Percentiles rank a stretch among this genome's conserved stretches.
Conservation (phyloP, 2,113 vertebrate species). For the Tricholaema leucomelas region DNA sequence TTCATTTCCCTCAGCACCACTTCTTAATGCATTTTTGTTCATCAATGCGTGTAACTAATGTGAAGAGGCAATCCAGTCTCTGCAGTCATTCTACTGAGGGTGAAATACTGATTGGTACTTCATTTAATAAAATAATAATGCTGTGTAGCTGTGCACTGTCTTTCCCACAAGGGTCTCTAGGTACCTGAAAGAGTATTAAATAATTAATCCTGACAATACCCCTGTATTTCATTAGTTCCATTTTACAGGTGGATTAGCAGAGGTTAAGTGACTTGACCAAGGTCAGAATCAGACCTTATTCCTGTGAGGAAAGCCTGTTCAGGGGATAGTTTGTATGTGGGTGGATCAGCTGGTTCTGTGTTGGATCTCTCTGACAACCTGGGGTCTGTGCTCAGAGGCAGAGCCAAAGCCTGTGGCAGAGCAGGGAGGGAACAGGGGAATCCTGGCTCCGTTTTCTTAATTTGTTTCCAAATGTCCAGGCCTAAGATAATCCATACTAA, state of each 20-base stretch:
- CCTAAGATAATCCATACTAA: slow-evolving; percentile 57
- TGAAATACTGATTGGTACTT: slow-evolving; percentile 68
- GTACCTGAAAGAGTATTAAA: slow-evolving; percentile 67
- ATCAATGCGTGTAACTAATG: slow-evolving; percentile 58
- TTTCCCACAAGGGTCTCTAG: slow-evolving; percentile 55
- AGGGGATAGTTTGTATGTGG: not conserved
- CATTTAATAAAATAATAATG: slow-evolving; percentile 71
- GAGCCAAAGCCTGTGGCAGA: slow-evolving; percentile 48
- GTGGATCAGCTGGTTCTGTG: not conserved
- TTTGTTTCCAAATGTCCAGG: slow-evolving; percentile 57
- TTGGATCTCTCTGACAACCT: not conserved
- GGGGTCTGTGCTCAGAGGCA: not conserved
- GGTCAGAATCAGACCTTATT: slow-evolving; percentile 40
- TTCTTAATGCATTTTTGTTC: slow-evolving; percentile 68
- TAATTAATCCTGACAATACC: slow-evolving; percentile 66
- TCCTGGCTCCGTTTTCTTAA: slow-evolving; percentile 54
- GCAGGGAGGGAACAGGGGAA: not conserved
- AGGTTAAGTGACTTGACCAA: slow-evolving; percentile 68
- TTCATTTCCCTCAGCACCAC: slow-evolving; percentile 36
- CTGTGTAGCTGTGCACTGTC: slow-evolving; percentile 56
- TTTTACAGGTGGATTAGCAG: slow-evolving; percentile 60
- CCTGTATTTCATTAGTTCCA: slow-evolving; percentile 63
- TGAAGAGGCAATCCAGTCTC: slow-evolving; percentile 65
- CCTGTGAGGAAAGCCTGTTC: not conserved
- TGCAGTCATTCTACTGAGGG: slow-evolving; percentile 49